Percentiles rank a stretch among this genome's conserved stretches.
phyloP scores from a whole-genome alignment of 2,888 invertebrate species.

The Glyphotaelius pellucidus region DNA sequence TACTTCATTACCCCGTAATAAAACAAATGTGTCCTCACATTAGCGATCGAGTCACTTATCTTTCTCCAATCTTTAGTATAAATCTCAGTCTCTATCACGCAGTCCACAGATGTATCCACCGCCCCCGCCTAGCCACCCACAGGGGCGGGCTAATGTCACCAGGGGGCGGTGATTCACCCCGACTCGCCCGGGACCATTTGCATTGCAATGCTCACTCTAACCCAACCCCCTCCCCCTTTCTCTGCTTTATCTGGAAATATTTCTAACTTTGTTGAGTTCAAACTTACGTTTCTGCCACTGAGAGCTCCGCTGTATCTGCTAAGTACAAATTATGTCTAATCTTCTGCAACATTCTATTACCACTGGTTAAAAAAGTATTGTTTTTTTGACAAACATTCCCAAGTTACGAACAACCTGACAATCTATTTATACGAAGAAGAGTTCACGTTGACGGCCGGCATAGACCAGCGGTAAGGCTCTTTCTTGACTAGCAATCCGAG shows the following conservation, averaged over 20 bases:
- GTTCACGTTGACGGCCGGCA: no score
- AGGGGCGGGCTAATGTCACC: not conserved
- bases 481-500: no score
- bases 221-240: not conserved
- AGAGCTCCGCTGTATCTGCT: not conserved
- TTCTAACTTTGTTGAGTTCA: not conserved
- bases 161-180: slow-evolving; percentile 21
- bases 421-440: no score
- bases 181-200: slow-evolving; percentile 11
- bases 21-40: not conserved
- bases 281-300: not conserved
- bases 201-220: not conserved
- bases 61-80: not conserved
- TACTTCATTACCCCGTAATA: not conserved
- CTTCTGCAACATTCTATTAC: not conserved
- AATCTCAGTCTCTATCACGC: not conserved
- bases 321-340: not conserved
- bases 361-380: not conserved
- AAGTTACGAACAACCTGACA: no score
- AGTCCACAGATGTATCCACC: not conserved
- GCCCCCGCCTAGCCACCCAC: not conserved
- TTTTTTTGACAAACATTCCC: not conserved
- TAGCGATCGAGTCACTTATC: not conserved
- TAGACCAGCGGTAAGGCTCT: no score
- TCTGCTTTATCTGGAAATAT: not conserved